Evolutionary conservation across 2,888 invertebrate species (phyloP), one percentile per base, ranked within the genome.

Genomic region (Teleiodes luculella): DNA sequence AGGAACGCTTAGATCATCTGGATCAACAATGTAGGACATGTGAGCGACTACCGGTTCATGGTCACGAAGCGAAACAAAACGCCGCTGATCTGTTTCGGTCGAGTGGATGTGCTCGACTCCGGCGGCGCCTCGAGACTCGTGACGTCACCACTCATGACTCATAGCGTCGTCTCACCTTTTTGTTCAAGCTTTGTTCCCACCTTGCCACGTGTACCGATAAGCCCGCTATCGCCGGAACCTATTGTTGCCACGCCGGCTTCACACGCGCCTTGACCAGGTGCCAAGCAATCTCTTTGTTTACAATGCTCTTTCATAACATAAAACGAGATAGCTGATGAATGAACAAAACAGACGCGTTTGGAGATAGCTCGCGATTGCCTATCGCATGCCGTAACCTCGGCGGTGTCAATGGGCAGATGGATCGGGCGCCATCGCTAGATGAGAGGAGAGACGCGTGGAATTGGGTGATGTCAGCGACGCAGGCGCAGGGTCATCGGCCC

Each of bases 401-500:
- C 20, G 33, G 35, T 18, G 47, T 47, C 47, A 49, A 54, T 54
- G 28, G 41, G 13, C 20, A 46, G 36, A 37, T 47, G 18, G 46
- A n/a, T 10, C 30, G 13, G 53, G 46, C 45, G 52, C 46, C 36
- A 45, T 14, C 24, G 18, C 16, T 30, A 14, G 43, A 13, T 16
- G n/a, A 14, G 43, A 18, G 4, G 3, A 28, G 36, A 46, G 52
- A 52, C 52, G 52, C 52, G 49, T 20, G 11, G 55, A 52, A 51
- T 46, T 55, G 52, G 55, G 58, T 65, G 66, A 66, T 62, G 67
- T 66, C 65, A 64, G 61, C 61, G 57, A 35, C 47, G 52, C 53
- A 35, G 55, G 54, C 57, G 60, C 24, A 56, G 58, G 69, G 71
- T 71, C 71, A 63, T 66, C 68, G 71, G 63, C 68, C 70, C 53